Evolutionary conservation across 1,140 invertebrate species (phyloP).

Genomic region (Drosophila ananassae): DNA sequence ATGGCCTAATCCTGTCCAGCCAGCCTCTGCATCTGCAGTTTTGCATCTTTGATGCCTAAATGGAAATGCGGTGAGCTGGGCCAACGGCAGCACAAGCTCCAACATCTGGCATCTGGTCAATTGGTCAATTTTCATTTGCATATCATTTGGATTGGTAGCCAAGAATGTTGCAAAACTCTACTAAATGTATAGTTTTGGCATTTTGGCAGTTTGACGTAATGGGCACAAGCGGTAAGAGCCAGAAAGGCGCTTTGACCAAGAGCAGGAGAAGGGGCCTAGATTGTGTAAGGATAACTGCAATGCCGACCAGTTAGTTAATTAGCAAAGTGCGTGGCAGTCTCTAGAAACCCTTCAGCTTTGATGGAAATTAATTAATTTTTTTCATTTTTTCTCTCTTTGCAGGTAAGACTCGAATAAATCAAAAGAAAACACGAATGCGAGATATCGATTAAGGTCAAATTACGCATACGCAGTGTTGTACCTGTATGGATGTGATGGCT

Average conservation of each 20-base stretch:
- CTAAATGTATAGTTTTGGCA: slow-evolving; percentile 50
- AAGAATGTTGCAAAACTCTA: slow-evolving; percentile 56
- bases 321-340: slow-evolving; percentile 61
- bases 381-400: slow-evolving; percentile 46
- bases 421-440: slow-evolving; percentile 25
- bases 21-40: slow-evolving; percentile 45
- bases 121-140: slow-evolving; percentile 76
- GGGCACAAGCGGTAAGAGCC: slow-evolving; percentile 42
- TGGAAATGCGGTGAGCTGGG: slow-evolving; percentile 68
- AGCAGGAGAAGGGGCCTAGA: background rate
- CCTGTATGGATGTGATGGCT: background rate
- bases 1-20: slow-evolving; percentile 49
- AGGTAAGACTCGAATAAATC: slow-evolving; percentile 49
- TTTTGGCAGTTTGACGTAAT: slow-evolving; percentile 69
- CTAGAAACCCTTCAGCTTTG: background rate
- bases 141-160: slow-evolving; percentile 70
- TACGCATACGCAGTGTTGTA: slow-evolving; percentile 41
- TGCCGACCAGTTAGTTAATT: slow-evolving; percentile 57
- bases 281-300: slow-evolving; percentile 31
- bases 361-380: slow-evolving; percentile 55
- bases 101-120: slow-evolving; percentile 59
- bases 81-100: slow-evolving; percentile 33
- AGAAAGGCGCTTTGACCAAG: slow-evolving; percentile 11
- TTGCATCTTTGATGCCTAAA: slow-evolving; percentile 75
- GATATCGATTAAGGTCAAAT: slow-evolving; percentile 70